Percentiles rank a stretch among this genome's conserved stretches.
These are phyloP conservation scores for Hartigia nigra DNA, from an alignment of 2,888 invertebrate species.

Conservation along the genomic window DNA sequence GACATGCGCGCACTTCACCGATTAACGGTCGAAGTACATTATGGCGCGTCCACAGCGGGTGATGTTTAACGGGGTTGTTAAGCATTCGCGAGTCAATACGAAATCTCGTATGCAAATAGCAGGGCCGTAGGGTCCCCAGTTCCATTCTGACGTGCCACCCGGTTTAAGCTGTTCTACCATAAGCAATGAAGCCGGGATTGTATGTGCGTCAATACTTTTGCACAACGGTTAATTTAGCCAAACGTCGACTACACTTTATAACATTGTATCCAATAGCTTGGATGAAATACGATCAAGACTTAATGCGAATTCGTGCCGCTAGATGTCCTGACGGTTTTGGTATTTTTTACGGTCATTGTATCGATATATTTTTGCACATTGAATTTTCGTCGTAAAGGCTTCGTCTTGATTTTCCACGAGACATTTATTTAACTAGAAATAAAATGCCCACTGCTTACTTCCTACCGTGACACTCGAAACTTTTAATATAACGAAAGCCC, in stretches of 20 bases:
- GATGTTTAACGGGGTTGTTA: conserved; percentile 33
- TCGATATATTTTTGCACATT: neutral
- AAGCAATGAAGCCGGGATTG: conserved; percentile 2
- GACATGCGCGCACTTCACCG: conserved; percentile 2
- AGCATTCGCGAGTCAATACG: conserved; percentile 33
- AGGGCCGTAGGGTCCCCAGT: conserved; percentile 18
- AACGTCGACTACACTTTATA: neutral
- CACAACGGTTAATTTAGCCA: conserved; percentile 3
- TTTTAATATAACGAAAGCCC: conserved; percentile 47
- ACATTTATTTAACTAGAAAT: neutral
- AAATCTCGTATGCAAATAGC: conserved; percentile 45
- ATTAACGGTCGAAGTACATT: conserved; percentile 12
- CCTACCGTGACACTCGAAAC: conserved; percentile 34
- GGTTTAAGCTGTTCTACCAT: neutral
- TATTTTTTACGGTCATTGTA: neutral
- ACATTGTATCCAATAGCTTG: neutral
- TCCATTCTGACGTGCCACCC: conserved; percentile 12
- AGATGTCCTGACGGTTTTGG: neutral
- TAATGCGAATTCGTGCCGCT: neutral
- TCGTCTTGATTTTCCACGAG: neutral
- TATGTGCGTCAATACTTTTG: conserved; percentile 1
- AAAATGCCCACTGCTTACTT: neutral
- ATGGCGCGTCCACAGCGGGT: conserved; percentile 8
- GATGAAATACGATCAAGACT: neutral
- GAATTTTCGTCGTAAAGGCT: neutral